phyloP scores from a whole-genome alignment of 2,888 invertebrate genomes.

The Corbicula japonica region DNA sequence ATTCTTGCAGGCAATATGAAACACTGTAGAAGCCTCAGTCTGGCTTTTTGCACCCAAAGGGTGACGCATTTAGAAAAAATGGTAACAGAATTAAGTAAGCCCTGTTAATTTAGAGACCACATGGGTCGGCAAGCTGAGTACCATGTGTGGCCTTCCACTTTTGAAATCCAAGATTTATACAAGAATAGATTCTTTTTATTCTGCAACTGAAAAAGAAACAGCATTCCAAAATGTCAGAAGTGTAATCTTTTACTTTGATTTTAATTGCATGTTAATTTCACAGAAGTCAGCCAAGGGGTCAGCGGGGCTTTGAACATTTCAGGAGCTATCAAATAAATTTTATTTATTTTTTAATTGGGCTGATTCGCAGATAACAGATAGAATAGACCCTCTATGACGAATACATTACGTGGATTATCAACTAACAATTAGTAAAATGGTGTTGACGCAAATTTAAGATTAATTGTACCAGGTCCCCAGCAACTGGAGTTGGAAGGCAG shows the following conservation, averaged over 20 bases:
- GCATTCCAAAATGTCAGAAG: constrained; percentile 23
- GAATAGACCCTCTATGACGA: constrained; percentile 12
- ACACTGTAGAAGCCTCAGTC: no score
- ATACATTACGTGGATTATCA: constrained; percentile 26
- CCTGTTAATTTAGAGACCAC: no score
- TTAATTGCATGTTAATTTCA: constrained; percentile 44
- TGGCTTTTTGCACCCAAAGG: no score
- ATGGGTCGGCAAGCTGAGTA: no score
- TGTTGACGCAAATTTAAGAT: constrained; percentile 33
- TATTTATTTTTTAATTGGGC: constrained; percentile 36
- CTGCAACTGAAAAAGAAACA: background rate
- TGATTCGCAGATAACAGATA: constrained; percentile 24
- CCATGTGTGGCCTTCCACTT: no score
- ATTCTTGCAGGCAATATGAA: no score
- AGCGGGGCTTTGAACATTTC: constrained; percentile 11
- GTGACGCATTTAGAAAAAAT: no score
- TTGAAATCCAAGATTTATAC: background rate
- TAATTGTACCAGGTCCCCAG: constrained; percentile 3
- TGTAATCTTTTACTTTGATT: constrained; percentile 16
- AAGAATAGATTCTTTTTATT: background rate
- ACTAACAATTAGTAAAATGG: constrained; percentile 40
- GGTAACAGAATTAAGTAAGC: no score
- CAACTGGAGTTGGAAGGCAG: constrained; percentile 16
- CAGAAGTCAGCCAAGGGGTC: constrained; percentile 9
- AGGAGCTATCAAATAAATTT: constrained; percentile 27